Base-by-base conservation (phyloP, 2,888 invertebrate species). In the Cryptus viduatorius region DNA sequence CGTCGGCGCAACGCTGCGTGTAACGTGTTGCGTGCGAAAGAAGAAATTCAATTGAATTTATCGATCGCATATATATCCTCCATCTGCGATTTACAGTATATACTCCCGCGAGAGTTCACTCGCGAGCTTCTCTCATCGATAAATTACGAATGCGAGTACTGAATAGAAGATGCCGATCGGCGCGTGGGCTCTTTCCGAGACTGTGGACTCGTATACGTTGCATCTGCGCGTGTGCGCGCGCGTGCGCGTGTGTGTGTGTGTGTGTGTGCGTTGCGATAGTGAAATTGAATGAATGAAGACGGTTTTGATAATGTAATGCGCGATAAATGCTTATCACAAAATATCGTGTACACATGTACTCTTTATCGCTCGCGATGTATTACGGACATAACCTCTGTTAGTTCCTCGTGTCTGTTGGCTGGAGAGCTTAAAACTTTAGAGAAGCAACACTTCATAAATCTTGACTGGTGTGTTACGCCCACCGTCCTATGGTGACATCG, bases 381-480 rank as follows among this genome's bases (percentile, higher is more conserved):
- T 56, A 56, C 19, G 24, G 4, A 12, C 10, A 4, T 3, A 19
- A 19, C 56, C 56, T 24, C 56, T 16, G 56, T 24, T 37, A 24
- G 53, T 42, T 29, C 59, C 46, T 24, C 53, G 67, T 46, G 12
- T 48, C 61, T 37, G 64, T 77, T 37, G 14, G 14, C 67, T 24
- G 72, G 46, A 77, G 48, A 78, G 68, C 65, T 67, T 59, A 67
- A 67, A 72, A 75, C 50, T 69, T 48, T n/a, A 78, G 81, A 65
- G 53, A 31, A 67, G 56, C 46, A 78, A 68, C 82, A 82, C 78
- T 82, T 78, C 37, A 82, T 82, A 82, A 82, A 82, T 73, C 44
- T 61, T 37, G 59, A 42, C 61, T 53, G 68, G 68, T 68, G 78
- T 73, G 56, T 56, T 82, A 78, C 82, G 82, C 78, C 82, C 77